Evolutionary conservation across 2,888 invertebrate genomes (phyloP).

Genomic region (Beris morrisii): DNA sequence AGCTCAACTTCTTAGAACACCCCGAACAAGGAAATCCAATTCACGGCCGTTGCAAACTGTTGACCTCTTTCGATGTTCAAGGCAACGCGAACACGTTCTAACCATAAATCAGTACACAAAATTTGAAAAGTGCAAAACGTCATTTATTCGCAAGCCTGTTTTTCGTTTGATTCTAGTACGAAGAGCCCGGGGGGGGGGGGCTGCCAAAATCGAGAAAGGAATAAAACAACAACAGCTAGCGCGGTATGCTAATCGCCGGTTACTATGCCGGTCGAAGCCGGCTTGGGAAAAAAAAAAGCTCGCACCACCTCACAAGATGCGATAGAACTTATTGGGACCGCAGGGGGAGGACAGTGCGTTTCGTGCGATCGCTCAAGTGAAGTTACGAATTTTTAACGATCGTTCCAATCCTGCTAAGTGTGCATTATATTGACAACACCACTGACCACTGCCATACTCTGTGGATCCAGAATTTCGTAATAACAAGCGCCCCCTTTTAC

Average conservation of each 20-base stretch:
- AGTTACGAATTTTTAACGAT: too few relatives aligned
- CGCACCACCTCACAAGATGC: background rate
- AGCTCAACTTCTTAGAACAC: background rate
- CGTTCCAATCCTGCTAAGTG: too few relatives aligned
- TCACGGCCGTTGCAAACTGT: constrained; percentile 33
- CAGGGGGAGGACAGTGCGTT: too few relatives aligned
- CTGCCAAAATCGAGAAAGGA: background rate
- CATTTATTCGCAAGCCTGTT: constrained; percentile 24
- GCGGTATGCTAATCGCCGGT: constrained; percentile 10
- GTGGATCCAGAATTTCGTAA: too few relatives aligned
- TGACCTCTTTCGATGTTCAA: constrained; percentile 34
- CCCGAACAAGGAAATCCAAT: constrained; percentile 30
- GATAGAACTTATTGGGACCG: too few relatives aligned
- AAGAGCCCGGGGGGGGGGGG: background rate
- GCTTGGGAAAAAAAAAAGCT: constrained; percentile 16
- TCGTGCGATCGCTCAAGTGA: too few relatives aligned
- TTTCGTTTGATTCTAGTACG: constrained; percentile 7
- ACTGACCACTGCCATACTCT: too few relatives aligned
- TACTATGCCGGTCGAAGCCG: constrained; percentile 13
- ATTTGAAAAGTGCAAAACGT: constrained; percentile 25
- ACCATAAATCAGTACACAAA: constrained; percentile 13
- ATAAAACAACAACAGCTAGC: constrained; percentile 17
- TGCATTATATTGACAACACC: too few relatives aligned
- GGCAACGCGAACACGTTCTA: constrained; percentile 25
- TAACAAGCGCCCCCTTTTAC: too few relatives aligned